Percentiles rank a stretch among this genome's conserved stretches.
These are phyloP conservation scores for Sebastes cheni DNA, from an alignment of 2,797 vertebrate genomes.

Conservation along the genomic window DNA sequence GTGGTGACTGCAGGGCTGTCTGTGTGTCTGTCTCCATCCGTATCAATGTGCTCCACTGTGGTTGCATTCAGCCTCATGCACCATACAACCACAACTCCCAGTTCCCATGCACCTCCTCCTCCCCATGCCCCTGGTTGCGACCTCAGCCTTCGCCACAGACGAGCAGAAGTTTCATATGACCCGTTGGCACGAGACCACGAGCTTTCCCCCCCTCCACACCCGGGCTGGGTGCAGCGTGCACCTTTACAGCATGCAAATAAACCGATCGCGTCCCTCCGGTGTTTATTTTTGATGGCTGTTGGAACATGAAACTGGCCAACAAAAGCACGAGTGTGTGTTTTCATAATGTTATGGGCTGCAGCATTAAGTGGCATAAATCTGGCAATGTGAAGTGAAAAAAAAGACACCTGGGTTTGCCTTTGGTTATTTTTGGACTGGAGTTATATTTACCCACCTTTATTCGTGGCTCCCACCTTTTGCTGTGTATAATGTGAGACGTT, in stretches of 20 bases:
- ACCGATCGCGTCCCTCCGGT: constrained; percentile 23
- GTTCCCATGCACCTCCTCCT: constrained; percentile 30
- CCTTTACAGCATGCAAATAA: constrained; percentile 55
- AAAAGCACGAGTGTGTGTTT: constrained; percentile 54
- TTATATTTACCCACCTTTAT: constrained; percentile 70
- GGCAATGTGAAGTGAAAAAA: constrained; percentile 31
- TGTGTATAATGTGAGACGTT: constrained; percentile 40
- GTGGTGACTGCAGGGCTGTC: constrained; percentile 49
- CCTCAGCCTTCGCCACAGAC: constrained; percentile 51
- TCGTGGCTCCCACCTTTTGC: constrained; percentile 48
- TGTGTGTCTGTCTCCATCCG: constrained; percentile 25
- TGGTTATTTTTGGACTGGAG: constrained; percentile 57
- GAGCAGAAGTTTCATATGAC: constrained; percentile 44
- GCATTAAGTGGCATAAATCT: constrained; percentile 38
- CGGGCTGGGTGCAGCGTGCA: constrained; percentile 16
- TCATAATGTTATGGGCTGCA: constrained; percentile 39
- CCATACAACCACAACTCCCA: constrained; percentile 39
- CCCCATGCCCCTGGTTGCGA: constrained; percentile 20
- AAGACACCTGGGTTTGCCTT: constrained; percentile 39
- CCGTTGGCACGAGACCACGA: constrained; percentile 33
- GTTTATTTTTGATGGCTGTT: constrained; percentile 47
- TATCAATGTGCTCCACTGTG: constrained; percentile 47
- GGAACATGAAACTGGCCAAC: constrained; percentile 44
- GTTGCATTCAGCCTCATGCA: constrained; percentile 32
- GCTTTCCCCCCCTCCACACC: neutral